phyloP scores from a whole-genome alignment of 92 coral and sea anemone species.

The Phymanthus crucifer region DNA sequence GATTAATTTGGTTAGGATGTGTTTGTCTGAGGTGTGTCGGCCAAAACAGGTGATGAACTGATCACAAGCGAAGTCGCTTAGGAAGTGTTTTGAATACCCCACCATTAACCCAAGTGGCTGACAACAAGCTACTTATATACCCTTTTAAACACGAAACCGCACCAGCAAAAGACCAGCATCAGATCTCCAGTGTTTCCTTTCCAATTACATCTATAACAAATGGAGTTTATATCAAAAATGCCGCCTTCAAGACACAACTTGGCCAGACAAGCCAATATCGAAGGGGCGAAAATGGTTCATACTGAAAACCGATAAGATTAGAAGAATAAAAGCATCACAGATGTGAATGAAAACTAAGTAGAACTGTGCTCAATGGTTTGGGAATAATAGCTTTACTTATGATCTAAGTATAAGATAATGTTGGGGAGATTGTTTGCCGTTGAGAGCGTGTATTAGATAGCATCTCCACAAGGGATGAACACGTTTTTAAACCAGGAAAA shows the following conservation, averaged over 20 bases:
- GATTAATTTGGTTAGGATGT: conserved; percentile 12
- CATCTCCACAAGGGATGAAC: background rate
- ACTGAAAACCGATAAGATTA: background rate
- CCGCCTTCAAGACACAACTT: background rate
- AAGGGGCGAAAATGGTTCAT: background rate
- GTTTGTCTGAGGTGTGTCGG: conserved; percentile 14
- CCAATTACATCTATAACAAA: background rate
- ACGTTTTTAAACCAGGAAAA: background rate
- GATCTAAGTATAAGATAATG: background rate
- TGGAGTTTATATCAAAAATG: background rate
- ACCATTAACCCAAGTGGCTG: conserved; percentile 2
- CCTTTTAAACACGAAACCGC: background rate
- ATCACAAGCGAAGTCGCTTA: background rate
- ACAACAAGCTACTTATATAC: background rate
- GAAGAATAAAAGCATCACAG: background rate
- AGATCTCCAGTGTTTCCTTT: background rate
- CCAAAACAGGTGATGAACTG: background rate
- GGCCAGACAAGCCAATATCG: background rate
- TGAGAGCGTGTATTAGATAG: background rate
- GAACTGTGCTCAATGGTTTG: background rate
- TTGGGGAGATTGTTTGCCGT: background rate
- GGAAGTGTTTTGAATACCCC: background rate
- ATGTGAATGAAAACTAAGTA: conserved; percentile 11
- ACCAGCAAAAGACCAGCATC: background rate
- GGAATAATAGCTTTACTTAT: background rate